Conservation (phyloP, 2,113 vertebrate genomes). For the Halichoeres trimaculatus region DNA sequence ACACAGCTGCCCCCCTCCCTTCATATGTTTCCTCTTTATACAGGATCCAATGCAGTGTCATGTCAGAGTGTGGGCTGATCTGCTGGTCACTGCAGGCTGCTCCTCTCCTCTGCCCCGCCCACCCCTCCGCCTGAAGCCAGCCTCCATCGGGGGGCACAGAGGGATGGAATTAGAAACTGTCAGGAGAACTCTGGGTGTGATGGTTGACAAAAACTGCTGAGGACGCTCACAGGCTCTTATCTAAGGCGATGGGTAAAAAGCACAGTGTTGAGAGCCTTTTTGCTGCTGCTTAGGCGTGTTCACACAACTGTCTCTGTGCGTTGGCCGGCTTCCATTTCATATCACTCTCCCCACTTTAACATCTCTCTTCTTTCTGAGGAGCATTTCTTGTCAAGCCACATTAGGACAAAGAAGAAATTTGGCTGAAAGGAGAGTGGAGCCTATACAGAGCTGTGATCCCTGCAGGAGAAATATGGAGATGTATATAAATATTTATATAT, state of each 20-base stretch:
- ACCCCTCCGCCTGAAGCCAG: constrained; percentile 21
- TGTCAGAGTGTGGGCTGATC: constrained; percentile 25
- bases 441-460: constrained; percentile 55
- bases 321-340: constrained; percentile 56
- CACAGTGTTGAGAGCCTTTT: constrained; percentile 45
- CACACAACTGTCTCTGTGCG: constrained; percentile 41
- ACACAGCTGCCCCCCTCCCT: constrained; percentile 46
- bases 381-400: constrained; percentile 63
- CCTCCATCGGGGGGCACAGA: constrained; percentile 8
- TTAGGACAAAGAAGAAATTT: constrained; percentile 64
- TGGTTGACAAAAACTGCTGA: constrained; percentile 53
- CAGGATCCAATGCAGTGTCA: constrained; percentile 34
- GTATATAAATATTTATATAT: constrained; percentile 31
- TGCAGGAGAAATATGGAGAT: constrained; percentile 41
- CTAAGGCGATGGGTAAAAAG: constrained; percentile 36
- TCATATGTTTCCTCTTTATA: constrained; percentile 29
- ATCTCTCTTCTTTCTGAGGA: constrained; percentile 47
- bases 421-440: constrained; percentile 39
- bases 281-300: constrained; percentile 37
- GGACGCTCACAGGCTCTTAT: constrained; percentile 42
- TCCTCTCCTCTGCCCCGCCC: constrained; percentile 12
- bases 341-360: constrained; percentile 54
- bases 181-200: constrained; percentile 49
- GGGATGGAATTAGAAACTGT: constrained; percentile 68
- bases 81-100: constrained; percentile 25